Evolutionary conservation across 1,140 invertebrate species (phyloP).

Genomic region (Globodera rostochiensis): DNA sequence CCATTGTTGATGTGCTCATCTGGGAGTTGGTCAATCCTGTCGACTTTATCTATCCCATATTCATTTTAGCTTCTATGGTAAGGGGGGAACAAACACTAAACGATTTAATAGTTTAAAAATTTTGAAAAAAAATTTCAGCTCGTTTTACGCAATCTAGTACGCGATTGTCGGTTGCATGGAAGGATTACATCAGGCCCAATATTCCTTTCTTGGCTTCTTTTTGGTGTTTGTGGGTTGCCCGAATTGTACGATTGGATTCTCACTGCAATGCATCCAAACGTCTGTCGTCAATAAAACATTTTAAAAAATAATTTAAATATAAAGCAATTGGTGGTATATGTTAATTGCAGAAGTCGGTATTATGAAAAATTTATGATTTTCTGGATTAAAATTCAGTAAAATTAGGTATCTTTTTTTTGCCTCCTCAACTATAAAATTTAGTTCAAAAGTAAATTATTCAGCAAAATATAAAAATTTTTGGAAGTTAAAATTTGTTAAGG

Average conservation of each 20-base stretch:
- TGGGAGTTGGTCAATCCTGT: slow-evolving; percentile 37
- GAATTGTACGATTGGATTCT: slow-evolving; percentile 46
- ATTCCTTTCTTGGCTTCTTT: slow-evolving; percentile 51
- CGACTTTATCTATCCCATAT: slow-evolving; percentile 52
- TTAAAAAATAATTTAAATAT: background rate
- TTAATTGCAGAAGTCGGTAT: background rate
- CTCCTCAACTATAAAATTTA: too few relatives aligned
- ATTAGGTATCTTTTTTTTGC: too few relatives aligned
- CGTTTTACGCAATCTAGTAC: slow-evolving; percentile 40
- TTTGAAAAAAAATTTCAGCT: slow-evolving; percentile 37
- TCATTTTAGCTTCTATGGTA: slow-evolving; percentile 48
- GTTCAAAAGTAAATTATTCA: too few relatives aligned
- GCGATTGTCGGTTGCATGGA: slow-evolving; percentile 42
- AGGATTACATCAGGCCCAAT: slow-evolving; percentile 50
- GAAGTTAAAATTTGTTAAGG: slow-evolving; percentile 36
- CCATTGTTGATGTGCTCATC: slow-evolving; percentile 37
- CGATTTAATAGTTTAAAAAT: background rate
- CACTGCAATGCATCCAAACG: slow-evolving; percentile 15
- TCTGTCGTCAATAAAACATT: background rate
- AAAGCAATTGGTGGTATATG: background rate
- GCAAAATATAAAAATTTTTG: too few relatives aligned
- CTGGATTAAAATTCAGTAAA: too few relatives aligned
- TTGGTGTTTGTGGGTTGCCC: slow-evolving; percentile 48
- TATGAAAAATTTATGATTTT: background rate
- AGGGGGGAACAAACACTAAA: background rate